Evolutionary conservation across 2,888 invertebrate genomes (phyloP), one percentile per base, ranked within the genome.

Genomic region (Mythimna loreyi): DNA sequence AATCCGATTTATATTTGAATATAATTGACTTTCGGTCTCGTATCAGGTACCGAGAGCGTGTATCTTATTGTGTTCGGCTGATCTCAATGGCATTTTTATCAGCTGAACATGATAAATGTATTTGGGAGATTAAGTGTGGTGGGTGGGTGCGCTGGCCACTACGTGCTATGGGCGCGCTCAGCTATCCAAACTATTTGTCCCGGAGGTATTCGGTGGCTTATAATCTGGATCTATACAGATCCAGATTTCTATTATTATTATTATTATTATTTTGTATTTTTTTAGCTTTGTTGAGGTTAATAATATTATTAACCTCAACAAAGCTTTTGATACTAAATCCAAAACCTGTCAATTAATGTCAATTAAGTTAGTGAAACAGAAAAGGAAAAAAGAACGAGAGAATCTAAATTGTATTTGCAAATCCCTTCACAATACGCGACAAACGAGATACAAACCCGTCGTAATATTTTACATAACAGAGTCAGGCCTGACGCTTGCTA

Each of bases 1-100:
- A 96, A 96, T 96, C 95, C 94, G 95, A 95, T 96, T 96, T 95
- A 93, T 94, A 96, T 96, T 96, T 95, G 95, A 96, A 96, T 96
- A 95, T 96, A 95, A 96, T 96, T 94, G 95, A 95, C 93, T 95
- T 93, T 92, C 92, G 91, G 93, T 90, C 92, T 88, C 91, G 88
- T 89, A 92, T 94, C 95, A 92, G 94, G 94, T 94, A 94, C 90
- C 86, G 85, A 88, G 90, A 86, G 91, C 90, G 89, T 90, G 93
- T 92, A 90, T 86, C 90, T 89, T 90, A 93, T 95, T 95, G 95
- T 95, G 88, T 92, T 84, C 87, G 91, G 86, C 92, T 92, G 92
- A 94, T 93, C 94, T 93, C 92, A 92, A 94, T 93, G 94, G 94
- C 89, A 93, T 95, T 94, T 95, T 96, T 95, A 95, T 95, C 93